Conservation (phyloP, 1,140 invertebrate species). For the Penaeus indicus region DNA sequence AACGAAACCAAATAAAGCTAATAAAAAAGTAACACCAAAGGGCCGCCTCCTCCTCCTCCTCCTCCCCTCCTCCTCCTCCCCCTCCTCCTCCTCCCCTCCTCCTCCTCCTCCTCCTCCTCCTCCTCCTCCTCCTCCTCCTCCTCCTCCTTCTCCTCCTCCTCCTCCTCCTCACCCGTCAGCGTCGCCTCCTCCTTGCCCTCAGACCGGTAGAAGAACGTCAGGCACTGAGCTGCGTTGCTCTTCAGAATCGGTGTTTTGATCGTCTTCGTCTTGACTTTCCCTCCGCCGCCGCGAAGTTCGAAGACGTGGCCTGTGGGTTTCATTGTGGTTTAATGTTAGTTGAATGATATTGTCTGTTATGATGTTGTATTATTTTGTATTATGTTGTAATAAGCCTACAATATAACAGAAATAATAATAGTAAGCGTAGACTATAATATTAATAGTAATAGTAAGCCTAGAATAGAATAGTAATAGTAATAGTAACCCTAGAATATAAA, state of each 20-base stretch:
- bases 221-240: neutral
- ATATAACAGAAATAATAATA: no score
- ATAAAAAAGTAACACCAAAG: no score
- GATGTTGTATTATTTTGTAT: no score
- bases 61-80: constrained; percentile 24
- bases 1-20: no score
- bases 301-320: constrained; percentile 35
- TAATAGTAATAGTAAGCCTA: no score
- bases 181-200: constrained; percentile 31
- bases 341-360: no score
- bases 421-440: no score
- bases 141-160: constrained; percentile 3
- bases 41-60: neutral
- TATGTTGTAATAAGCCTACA: no score
- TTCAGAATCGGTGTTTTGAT: constrained; percentile 4
- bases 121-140: neutral
- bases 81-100: no score
- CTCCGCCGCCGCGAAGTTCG: constrained; percentile 27
- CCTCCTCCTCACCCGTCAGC: constrained; percentile 22
- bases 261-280: neutral
- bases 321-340: no score
- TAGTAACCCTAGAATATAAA: no score
- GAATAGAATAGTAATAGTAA: no score
- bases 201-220: constrained; percentile 37
- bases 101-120: neutral